Evolutionary conservation across 2,888 invertebrate genomes (phyloP).

Genomic region (Icerya purchasi): DNA sequence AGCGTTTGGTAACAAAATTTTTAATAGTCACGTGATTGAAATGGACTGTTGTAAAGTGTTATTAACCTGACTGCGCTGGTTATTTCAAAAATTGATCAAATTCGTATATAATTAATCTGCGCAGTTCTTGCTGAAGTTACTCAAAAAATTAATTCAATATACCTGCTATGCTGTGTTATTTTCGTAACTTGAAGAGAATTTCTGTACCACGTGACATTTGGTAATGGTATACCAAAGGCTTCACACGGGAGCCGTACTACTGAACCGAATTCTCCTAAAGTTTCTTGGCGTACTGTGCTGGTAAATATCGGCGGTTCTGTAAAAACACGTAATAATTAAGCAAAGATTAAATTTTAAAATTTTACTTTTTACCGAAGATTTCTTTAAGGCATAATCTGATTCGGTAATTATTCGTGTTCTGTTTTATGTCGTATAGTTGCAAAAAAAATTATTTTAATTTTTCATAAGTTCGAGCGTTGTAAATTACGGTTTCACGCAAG

Average conservation of each 20-base stretch:
- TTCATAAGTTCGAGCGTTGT: background rate
- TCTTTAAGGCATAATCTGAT: too few relatives aligned
- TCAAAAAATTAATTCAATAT: too few relatives aligned
- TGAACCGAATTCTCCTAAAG: conserved; percentile 63
- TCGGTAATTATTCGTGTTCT: too few relatives aligned
- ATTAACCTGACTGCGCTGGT: too few relatives aligned
- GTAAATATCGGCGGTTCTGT: conserved; percentile 55
- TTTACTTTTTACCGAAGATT: background rate
- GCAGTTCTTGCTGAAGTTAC: too few relatives aligned
- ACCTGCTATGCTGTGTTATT: conserved; percentile 19
- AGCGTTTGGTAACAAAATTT: too few relatives aligned
- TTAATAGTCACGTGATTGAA: too few relatives aligned
- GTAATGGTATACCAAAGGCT: conserved; percentile 65
- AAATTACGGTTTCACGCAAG: background rate
- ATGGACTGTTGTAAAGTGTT: too few relatives aligned
- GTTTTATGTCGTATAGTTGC: too few relatives aligned
- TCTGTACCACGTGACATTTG: conserved; percentile 69
- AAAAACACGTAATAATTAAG: conserved; percentile 10
- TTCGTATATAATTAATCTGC: too few relatives aligned
- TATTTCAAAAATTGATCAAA: too few relatives aligned
- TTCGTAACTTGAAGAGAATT: conserved; percentile 32
- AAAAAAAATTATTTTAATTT: background rate
- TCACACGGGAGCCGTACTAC: conserved; percentile 62
- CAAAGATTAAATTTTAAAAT: background rate
- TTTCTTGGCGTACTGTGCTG: conserved; percentile 49